Evolutionary conservation across 64 coral and sea anemone species (phyloP).

Genomic region (Actinia tenebrosa): DNA sequence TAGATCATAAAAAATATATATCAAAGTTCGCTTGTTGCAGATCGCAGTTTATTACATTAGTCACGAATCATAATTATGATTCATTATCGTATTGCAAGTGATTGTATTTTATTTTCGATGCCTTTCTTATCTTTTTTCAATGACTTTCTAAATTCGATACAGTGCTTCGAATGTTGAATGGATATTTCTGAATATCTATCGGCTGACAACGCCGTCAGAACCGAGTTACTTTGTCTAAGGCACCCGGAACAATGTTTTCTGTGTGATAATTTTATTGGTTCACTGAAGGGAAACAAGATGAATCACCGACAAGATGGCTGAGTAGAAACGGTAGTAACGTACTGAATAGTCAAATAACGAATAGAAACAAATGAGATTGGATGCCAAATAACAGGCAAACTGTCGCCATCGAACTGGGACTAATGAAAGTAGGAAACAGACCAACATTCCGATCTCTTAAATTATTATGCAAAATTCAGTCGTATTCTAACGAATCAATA

Average conservation of each 20-base stretch:
- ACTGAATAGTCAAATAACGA: neutral
- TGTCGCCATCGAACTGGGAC: neutral
- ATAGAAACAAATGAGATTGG: neutral
- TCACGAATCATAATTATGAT: neutral
- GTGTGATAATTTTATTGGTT: neutral
- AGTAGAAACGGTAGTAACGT: constrained; percentile 6
- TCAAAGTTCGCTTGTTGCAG: neutral
- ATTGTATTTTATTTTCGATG: neutral
- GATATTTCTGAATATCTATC: neutral
- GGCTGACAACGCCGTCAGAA: neutral
- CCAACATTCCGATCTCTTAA: neutral
- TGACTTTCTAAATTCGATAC: neutral
- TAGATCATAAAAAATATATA: neutral
- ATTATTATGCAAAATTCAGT: neutral
- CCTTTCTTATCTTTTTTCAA: neutral
- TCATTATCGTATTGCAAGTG: neutral
- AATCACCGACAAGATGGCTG: constrained; percentile 8
- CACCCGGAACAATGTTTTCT: constrained; percentile 8
- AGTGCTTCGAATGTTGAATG: neutral
- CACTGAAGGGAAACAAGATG: neutral
- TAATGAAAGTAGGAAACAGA: neutral
- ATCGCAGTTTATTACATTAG: neutral
- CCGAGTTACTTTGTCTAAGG: neutral
- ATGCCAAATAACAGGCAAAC: neutral
- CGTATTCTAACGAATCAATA: constrained; percentile 7